phyloP scores from a whole-genome alignment of 2,888 invertebrate species.

The Ophioninae sp. region DNA sequence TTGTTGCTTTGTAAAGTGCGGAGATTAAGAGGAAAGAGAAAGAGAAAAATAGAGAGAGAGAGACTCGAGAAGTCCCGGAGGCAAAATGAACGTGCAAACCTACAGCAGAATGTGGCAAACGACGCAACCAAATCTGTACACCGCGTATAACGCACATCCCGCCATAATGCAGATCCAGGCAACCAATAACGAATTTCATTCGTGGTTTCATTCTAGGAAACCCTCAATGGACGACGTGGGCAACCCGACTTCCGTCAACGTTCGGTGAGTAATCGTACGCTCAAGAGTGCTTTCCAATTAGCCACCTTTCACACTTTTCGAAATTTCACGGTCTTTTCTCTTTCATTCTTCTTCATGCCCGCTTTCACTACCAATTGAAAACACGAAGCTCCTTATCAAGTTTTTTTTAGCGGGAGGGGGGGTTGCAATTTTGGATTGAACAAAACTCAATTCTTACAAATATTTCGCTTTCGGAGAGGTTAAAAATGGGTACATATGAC shows the following conservation, averaged over 20 bases:
- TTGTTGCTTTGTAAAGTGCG: background rate
- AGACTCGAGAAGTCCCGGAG: constrained; percentile 16
- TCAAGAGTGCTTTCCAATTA: constrained; percentile 1
- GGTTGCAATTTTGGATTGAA: too few species aligned
- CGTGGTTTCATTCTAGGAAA: constrained; percentile 88
- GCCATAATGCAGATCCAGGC: constrained; percentile 77
- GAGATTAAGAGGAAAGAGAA: background rate
- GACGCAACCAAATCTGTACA: constrained; percentile 72
- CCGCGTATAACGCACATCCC: constrained; percentile 75
- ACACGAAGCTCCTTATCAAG: background rate
- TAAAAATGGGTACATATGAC: too few species aligned
- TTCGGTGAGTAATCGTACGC: constrained; percentile 87
- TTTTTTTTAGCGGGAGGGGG: background rate
- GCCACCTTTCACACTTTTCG: background rate
- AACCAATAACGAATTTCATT: constrained; percentile 80
- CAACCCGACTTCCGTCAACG: constrained; percentile 92
- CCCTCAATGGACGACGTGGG: constrained; percentile 93
- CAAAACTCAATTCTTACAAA: too few species aligned
- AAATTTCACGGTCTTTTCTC: background rate
- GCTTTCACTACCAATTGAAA: background rate
- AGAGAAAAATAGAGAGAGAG: constrained; percentile 29
- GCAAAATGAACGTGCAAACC: constrained; percentile 72
- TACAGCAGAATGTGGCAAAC: constrained; percentile 77
- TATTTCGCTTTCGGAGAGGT: too few species aligned
- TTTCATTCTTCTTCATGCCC: background rate